Conservation (phyloP, 2,113 vertebrate genomes). For the Stomatorhinus ivindoensis region DNA sequence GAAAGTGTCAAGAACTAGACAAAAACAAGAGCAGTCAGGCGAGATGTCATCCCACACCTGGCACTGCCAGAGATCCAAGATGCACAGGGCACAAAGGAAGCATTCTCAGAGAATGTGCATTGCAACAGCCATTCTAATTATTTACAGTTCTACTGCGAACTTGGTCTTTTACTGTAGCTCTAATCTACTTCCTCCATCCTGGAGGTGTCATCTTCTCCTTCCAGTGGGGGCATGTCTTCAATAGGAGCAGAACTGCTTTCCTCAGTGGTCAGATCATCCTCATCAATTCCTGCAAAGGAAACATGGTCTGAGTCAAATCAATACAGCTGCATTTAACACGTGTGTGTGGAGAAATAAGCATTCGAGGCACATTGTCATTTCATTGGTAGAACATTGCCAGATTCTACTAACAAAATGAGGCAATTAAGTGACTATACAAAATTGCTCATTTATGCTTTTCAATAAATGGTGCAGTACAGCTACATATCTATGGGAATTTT, state of each 20-base stretch:
- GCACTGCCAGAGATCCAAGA: background rate
- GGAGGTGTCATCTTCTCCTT: conserved; percentile 87
- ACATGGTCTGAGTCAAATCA: background rate
- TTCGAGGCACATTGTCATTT: background rate
- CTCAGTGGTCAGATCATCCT: conserved; percentile 77
- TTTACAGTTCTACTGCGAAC: background rate
- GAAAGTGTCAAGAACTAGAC: background rate
- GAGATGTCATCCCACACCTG: background rate
- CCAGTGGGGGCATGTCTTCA: conserved; percentile 91
- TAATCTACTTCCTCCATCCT: conserved; percentile 94
- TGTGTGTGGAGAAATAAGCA: background rate
- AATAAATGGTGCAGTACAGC: background rate
- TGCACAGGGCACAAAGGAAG: background rate
- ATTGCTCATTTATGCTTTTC: background rate
- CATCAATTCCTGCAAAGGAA: conserved; percentile 75
- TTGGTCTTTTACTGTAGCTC: background rate
- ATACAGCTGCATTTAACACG: background rate
- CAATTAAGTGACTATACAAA: background rate
- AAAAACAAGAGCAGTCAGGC: background rate
- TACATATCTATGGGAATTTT: background rate
- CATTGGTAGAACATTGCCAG: background rate
- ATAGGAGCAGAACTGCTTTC: conserved; percentile 61
- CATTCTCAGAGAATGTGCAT: background rate
- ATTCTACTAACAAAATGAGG: background rate
- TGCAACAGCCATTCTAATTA: background rate